These are phyloP conservation scores for Phoenicopterus ruber DNA, from an alignment of 2,113 vertebrate genomes.

Conservation along the genomic window DNA sequence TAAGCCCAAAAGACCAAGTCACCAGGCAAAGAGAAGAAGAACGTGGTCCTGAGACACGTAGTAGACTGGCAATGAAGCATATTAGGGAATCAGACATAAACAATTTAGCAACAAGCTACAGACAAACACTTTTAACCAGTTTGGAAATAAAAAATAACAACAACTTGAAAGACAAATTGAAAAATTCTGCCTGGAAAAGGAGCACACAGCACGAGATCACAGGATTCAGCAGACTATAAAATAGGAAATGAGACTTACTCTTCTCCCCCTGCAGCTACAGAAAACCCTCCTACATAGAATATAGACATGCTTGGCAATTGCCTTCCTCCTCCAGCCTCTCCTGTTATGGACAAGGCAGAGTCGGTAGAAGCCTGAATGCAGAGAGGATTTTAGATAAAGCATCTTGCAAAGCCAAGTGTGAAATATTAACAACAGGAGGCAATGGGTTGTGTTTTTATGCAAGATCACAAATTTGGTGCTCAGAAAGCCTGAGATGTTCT, in stretches of 20 bases:
- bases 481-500: background rate
- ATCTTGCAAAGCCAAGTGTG: constrained; percentile 46
- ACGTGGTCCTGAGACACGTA: background rate
- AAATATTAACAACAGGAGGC: constrained; percentile 61
- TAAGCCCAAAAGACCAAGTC: background rate
- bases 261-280: constrained; percentile 44
- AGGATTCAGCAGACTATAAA: constrained; percentile 66
- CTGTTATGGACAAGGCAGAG: constrained; percentile 5
- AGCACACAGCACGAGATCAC: constrained; percentile 44
- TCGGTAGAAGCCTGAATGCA: background rate
- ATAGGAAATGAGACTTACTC: constrained; percentile 54
- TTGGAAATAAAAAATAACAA: constrained; percentile 51
- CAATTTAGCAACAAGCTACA: constrained; percentile 22
- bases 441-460: constrained; percentile 35
- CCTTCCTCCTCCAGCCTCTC: constrained; percentile 24
- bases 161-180: constrained; percentile 50
- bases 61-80: background rate
- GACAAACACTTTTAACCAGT: constrained; percentile 46
- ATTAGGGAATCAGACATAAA: background rate
- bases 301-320: constrained; percentile 25
- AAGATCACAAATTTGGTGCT: constrained; percentile 56
- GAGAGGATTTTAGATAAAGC: constrained; percentile 47
- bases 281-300: constrained; percentile 51
- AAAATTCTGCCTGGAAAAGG: constrained; percentile 50
- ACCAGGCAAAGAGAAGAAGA: background rate